Evolutionary conservation across 2,888 invertebrate species (phyloP).

Genomic region (Cryptosula pallasiana): DNA sequence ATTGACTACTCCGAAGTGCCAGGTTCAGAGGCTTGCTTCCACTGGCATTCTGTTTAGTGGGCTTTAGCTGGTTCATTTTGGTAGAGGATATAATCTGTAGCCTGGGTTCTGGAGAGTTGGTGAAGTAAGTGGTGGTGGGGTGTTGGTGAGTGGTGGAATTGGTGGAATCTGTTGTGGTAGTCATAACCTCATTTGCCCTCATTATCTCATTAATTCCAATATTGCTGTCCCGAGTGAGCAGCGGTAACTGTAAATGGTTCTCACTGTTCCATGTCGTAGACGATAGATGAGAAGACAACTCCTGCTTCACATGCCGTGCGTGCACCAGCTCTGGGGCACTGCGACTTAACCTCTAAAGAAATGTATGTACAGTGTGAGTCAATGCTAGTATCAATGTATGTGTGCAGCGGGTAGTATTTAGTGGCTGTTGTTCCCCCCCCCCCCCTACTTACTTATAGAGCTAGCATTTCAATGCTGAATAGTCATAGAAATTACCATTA

Average conservation of each 20-base stretch:
- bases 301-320: not conserved
- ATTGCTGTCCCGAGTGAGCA: not conserved
- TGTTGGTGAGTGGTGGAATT: not conserved
- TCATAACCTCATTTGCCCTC: not conserved
- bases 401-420: too few species aligned
- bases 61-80: not conserved
- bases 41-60: not conserved
- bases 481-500: too few species aligned
- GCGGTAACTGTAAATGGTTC: not conserved
- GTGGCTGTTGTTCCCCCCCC: too few species aligned
- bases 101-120: not conserved
- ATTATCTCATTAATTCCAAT: not conserved
- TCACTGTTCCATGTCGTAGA: not conserved
- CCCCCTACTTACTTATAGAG: too few species aligned
- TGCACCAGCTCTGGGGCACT: slow-evolving; percentile 6
- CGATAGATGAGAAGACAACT: not conserved
- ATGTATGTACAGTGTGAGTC: too few species aligned
- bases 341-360: not conserved
- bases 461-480: too few species aligned
- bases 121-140: not conserved
- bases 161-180: not conserved
- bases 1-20: not conserved
- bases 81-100: not conserved
- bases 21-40: not conserved
- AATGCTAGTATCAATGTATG: too few species aligned